These are phyloP conservation scores for Triops cancriformis DNA, from an alignment of 1,140 invertebrate species.

Conservation along the genomic window DNA sequence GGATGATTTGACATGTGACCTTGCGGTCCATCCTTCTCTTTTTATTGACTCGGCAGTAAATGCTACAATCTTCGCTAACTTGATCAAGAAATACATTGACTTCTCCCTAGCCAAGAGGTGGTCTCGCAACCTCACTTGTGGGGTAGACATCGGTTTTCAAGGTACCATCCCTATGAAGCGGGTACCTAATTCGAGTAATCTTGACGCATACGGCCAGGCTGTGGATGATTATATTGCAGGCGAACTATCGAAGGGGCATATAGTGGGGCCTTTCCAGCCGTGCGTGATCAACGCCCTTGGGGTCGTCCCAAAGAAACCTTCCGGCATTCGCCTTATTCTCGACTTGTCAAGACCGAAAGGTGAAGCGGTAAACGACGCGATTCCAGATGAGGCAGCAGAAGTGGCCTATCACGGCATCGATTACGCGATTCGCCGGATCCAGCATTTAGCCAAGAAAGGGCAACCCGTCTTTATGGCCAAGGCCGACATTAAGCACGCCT, in stretches of 20 bases:
- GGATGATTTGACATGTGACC: not conserved
- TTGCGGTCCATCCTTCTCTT: not conserved
- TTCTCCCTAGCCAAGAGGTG: no score
- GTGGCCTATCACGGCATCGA: not conserved
- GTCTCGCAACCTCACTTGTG: not conserved
- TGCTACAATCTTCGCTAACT: not conserved
- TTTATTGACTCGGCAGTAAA: not conserved
- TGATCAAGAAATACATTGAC: not conserved
- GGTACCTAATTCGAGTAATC: not conserved
- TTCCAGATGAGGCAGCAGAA: not conserved
- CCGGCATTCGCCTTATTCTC: no score
- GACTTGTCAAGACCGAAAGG: not conserved
- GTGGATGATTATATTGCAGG: not conserved
- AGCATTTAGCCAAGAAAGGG: not conserved
- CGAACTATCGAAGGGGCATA: not conserved
- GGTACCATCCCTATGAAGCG: not conserved
- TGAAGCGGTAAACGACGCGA: not conserved
- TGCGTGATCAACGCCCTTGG: not conserved
- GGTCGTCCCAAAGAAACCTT: not conserved
- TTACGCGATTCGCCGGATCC: not conserved
- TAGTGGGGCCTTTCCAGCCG: not conserved
- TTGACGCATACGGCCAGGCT: not conserved
- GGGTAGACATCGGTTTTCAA: not conserved
- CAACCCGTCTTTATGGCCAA: no score
- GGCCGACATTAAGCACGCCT: conserved; percentile 12